phyloP scores from a whole-genome alignment of 2,888 invertebrate genomes.

The Neria commutata region DNA sequence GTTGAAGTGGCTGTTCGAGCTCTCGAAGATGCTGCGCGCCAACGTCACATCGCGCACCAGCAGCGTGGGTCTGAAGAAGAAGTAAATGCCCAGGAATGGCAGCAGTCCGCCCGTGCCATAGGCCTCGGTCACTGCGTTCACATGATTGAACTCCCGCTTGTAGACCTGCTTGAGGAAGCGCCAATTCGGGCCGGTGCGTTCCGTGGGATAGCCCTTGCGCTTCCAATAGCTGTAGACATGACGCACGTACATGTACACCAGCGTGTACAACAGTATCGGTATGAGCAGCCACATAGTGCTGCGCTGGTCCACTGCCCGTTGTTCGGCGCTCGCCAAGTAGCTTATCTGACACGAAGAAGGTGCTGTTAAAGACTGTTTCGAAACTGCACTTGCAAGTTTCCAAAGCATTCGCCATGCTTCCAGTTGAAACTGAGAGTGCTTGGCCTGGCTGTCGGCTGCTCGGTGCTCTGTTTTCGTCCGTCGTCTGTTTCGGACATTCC shows the following conservation, averaged over 20 bases:
- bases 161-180: slow-evolving; percentile 42
- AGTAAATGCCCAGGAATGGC: slow-evolving; percentile 68
- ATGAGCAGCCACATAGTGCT: slow-evolving; percentile 50
- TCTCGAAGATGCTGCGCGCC: slow-evolving; percentile 68
- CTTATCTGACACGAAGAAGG: not conserved
- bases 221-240: slow-evolving; percentile 55
- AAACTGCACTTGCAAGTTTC: not conserved
- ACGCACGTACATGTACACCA: slow-evolving; percentile 43
- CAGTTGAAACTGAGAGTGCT: slow-evolving; percentile 5
- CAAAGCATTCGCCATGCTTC: not conserved
- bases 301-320: not conserved
- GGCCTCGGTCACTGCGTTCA: slow-evolving; percentile 46
- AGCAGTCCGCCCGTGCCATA: slow-evolving; percentile 48
- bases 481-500: too few relatives aligned
- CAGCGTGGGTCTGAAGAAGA: slow-evolving; percentile 69
- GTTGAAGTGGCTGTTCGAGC: slow-evolving; percentile 70
- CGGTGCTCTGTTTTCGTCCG: too few relatives aligned
- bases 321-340: slow-evolving; percentile 23
- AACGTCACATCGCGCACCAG: slow-evolving; percentile 69
- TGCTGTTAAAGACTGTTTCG: not conserved
- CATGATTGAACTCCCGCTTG: slow-evolving; percentile 49
- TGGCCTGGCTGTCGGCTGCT: not conserved
- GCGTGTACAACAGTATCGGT: slow-evolving; percentile 47
- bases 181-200: slow-evolving; percentile 39
- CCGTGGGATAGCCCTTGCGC: slow-evolving; percentile 52